Conservation (phyloP, 2,888 invertebrate genomes). For the Lomographa bimaculata region DNA sequence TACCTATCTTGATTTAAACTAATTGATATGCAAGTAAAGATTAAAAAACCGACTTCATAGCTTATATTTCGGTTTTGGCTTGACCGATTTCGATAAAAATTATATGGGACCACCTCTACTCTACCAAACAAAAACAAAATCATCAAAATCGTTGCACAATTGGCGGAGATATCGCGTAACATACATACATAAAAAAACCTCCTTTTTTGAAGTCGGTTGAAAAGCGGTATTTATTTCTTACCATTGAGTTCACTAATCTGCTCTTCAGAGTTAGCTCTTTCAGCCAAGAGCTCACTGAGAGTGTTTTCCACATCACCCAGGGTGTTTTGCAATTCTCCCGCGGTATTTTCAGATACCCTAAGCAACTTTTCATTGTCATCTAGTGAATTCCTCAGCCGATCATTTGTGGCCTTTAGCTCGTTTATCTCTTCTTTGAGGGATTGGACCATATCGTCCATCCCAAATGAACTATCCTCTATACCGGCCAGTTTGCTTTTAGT, state of each 20-base stretch:
- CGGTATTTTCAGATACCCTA: conserved; percentile 89
- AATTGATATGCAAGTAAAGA: no score
- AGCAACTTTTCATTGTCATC: conserved; percentile 85
- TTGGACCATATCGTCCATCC: conserved; percentile 88
- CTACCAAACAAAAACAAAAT: no score
- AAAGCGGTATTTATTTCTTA: conserved; percentile 32
- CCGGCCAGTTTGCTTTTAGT: conserved; percentile 84
- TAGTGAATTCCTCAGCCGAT: conserved; percentile 85
- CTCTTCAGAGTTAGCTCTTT: conserved; percentile 74
- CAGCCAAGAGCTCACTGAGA: conserved; percentile 82
- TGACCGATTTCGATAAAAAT: no score
- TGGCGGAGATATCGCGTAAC: no score
- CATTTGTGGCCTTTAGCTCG: conserved; percentile 80
- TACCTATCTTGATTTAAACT: no score
- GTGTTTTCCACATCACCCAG: conserved; percentile 89
- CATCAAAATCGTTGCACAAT: no score
- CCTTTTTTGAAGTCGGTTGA: no score
- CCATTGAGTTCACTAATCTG: conserved; percentile 78
- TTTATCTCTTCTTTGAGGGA: conserved; percentile 87
- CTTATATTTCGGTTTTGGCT: no score
- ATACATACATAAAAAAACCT: no score
- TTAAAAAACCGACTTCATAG: no score
- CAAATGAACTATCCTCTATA: conserved; percentile 88
- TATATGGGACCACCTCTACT: no score
- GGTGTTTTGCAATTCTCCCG: conserved; percentile 91